Evolutionary conservation across 2,113 vertebrate species (phyloP).

Genomic region (Herpailurus yagouaroundi): DNA sequence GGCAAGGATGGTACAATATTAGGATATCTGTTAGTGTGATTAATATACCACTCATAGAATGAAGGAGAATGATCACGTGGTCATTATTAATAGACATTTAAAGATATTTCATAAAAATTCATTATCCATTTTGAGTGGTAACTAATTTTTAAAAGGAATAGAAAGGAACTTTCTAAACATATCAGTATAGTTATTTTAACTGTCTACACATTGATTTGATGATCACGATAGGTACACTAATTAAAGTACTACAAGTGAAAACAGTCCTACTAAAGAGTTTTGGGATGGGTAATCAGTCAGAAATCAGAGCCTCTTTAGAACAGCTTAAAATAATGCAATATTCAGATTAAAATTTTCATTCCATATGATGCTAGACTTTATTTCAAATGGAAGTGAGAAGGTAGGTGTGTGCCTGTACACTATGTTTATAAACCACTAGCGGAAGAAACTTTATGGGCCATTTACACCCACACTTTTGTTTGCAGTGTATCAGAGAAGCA

Average conservation of each 20-base stretch:
- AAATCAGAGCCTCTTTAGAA: not conserved
- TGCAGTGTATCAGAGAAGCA: conserved; percentile 3
- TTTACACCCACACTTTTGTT: conserved; percentile 45
- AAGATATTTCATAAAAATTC: conserved; percentile 16
- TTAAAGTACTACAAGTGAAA: conserved; percentile 5
- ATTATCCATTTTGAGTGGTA: not conserved
- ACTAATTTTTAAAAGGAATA: conserved; percentile 25
- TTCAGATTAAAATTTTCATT: conserved; percentile 13
- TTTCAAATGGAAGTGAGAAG: not conserved
- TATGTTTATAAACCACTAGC: not conserved
- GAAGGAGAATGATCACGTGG: not conserved
- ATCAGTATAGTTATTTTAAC: not conserved
- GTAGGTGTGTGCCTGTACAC: not conserved
- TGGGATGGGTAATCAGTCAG: not conserved
- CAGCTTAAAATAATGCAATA: not conserved
- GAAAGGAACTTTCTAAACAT: not conserved
- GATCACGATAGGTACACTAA: not conserved
- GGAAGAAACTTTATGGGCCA: not conserved
- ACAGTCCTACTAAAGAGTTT: not conserved
- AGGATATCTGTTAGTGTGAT: not conserved
- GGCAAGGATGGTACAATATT: not conserved
- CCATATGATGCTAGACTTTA: not conserved
- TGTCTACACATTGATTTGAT: conserved; percentile 27
- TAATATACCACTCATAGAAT: not conserved
- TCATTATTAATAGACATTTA: not conserved